Percentiles rank a stretch among this genome's conserved stretches.
phyloP scores from a whole-genome alignment of 2,113 vertebrate genomes.

The Campylorhamphus procurvoides region DNA sequence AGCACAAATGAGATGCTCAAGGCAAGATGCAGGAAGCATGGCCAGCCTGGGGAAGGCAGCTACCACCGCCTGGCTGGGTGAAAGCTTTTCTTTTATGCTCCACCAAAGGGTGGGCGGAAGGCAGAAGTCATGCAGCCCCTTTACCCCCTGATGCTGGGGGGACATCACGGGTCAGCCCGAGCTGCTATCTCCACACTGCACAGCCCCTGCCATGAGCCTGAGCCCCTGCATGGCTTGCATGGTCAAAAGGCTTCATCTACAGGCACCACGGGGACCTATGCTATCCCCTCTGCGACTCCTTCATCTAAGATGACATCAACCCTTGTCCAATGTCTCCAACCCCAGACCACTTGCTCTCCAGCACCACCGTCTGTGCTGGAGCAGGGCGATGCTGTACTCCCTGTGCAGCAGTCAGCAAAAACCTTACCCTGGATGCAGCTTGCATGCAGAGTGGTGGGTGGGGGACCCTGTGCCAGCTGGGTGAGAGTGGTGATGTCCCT shows the following conservation, averaged over 20 bases:
- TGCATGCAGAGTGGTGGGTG: accelerated
- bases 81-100: not conserved
- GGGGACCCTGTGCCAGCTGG: accelerated
- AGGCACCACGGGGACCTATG: accelerated
- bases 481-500: not conserved
- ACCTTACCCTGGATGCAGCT: accelerated
- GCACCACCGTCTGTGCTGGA: accelerated
- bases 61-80: not conserved
- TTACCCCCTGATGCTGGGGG: not conserved
- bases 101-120: not conserved
- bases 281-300: not conserved
- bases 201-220: accelerated
- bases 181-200: accelerated
- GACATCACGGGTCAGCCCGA: accelerated
- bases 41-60: not conserved
- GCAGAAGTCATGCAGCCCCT: accelerated
- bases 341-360: not conserved
- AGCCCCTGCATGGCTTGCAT: not conserved
- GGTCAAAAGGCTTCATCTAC: accelerated
- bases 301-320: not conserved
- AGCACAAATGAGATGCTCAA: not conserved
- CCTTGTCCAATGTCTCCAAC: not conserved
- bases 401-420: not conserved
- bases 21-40: not conserved
- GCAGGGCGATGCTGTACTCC: not conserved